Percentiles rank a stretch among this genome's conserved stretches.
These are phyloP conservation scores for Plebejus argus DNA, from an alignment of 2,888 invertebrate species.

Conservation along the genomic window DNA sequence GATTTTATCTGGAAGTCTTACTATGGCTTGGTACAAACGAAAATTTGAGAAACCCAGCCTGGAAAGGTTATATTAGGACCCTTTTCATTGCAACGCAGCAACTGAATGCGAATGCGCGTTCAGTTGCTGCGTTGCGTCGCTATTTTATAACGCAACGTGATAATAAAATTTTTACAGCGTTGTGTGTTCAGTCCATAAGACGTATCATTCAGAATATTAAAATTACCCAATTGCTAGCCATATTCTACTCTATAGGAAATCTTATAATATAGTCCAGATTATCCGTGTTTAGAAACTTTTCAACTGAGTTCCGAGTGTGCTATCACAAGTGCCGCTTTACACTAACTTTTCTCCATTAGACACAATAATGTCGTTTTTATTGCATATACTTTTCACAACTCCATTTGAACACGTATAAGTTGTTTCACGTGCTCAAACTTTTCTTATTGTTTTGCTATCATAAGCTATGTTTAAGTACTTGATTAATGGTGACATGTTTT, in stretches of 20 bases:
- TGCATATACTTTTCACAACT: conserved; percentile 23
- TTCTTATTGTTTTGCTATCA: conserved; percentile 9
- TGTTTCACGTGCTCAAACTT: conserved; percentile 17
- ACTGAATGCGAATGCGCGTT: not conserved
- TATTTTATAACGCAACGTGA: no score
- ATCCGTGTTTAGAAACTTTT: not conserved
- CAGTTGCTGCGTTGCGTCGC: not conserved
- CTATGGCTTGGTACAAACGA: no score
- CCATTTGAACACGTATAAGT: conserved; percentile 16
- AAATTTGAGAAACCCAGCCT: no score
- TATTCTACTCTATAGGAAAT: not conserved
- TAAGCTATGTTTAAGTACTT: not conserved
- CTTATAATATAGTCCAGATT: not conserved
- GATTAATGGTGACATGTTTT: conserved; percentile 17
- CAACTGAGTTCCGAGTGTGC: not conserved
- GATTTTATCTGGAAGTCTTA: no score
- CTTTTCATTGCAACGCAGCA: no score
- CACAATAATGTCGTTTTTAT: conserved; percentile 20
- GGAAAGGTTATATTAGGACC: no score
- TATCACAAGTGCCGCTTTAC: conserved; percentile 17
- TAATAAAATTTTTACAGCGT: no score
- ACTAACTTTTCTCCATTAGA: conserved; percentile 26
- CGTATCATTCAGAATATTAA: not conserved
- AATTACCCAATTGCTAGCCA: not conserved
- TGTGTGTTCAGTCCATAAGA: no score